Evolutionary conservation across 2,797 vertebrate species (phyloP), one percentile per base, ranked within the genome.

Genomic region (Dromococcyx pavoninus): DNA sequence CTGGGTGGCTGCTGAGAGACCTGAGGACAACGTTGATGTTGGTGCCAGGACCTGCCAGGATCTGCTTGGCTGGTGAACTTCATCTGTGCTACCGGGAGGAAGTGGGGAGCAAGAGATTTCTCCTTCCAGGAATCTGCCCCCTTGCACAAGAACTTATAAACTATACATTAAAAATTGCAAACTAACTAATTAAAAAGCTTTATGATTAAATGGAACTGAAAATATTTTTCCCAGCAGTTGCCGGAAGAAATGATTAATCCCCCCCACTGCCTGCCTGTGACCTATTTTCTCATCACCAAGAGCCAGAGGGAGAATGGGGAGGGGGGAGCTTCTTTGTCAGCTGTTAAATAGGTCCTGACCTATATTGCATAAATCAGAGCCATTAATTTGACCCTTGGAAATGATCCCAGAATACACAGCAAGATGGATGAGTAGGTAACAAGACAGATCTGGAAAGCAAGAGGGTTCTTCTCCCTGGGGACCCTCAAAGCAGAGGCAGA

Each of bases 161-260:
- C 85, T 43, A 78, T 53, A 86, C 58, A 56, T 91, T 77, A 64
- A 85, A 88, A 91, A 89, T 60, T 77, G 73, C 90, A 89, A 95
- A 91, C 92, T 58, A 91, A 85, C 97, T 98, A 97, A 98, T 98
- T 98, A 98, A 97, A 97, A 96, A 97, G 86, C 92, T 91, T 94
- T 96, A 94, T 93, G 97, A 97, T 98, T 97, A 97, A 97, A 96
- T 94, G 96, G 97, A 97, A 97, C 89, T 77, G 73, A 92, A 96
- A 94, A 88, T 87, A 70, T 96, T 87, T 93, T 95, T 97, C 96
- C 97, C 97, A 95, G 86, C 96, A 97, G 96, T 95, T 89, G 22
- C 89, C 54, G 51, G 90, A 95, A 97, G 97, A 97, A 97, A 97
- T 97, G 80, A 97, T 96, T 96, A 95, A 97, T 96, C 96, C 97